These are phyloP conservation scores for Rhea americana DNA, from an alignment of 2,113 vertebrate genomes.

Conservation along the genomic window DNA sequence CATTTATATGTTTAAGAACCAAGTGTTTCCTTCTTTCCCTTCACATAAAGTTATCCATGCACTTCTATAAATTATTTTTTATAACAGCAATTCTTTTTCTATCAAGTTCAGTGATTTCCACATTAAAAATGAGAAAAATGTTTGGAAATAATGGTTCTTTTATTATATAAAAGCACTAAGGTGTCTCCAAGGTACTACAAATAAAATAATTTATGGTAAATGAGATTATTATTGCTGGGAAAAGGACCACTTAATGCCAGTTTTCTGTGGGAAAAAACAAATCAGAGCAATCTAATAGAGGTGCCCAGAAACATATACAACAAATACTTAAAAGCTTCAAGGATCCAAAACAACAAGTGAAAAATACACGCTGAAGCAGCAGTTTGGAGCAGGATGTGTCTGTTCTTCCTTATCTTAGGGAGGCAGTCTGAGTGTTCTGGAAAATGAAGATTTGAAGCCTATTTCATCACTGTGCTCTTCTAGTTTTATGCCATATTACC, in stretches of 20 bases:
- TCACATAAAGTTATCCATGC: neutral
- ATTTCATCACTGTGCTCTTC: neutral
- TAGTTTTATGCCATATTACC: neutral
- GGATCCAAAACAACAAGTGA: conserved; percentile 2
- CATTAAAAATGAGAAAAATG: conserved; percentile 68
- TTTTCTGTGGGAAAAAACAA: conserved; percentile 70
- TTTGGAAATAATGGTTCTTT: conserved; percentile 66
- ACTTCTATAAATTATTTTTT: neutral
- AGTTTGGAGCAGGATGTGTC: neutral
- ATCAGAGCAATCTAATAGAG: conserved; percentile 21
- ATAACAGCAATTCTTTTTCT: conserved; percentile 46
- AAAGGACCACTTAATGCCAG: conserved; percentile 72
- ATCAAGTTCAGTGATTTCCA: conserved; percentile 20
- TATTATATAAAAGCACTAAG: conserved; percentile 75
- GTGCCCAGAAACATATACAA: conserved; percentile 38
- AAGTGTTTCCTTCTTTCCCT: neutral
- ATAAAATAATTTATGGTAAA: conserved; percentile 79
- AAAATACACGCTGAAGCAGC: conserved; percentile 49
- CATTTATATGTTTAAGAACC: neutral
- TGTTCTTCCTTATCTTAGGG: neutral
- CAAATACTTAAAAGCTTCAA: conserved; percentile 57
- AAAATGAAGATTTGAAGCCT: neutral
- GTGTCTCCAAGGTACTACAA: conserved; percentile 70
- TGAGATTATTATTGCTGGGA: conserved; percentile 78
- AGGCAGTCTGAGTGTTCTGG: neutral